Base-by-base conservation (phyloP, 2,888 invertebrate species). In the Nebria brevicollis region DNA sequence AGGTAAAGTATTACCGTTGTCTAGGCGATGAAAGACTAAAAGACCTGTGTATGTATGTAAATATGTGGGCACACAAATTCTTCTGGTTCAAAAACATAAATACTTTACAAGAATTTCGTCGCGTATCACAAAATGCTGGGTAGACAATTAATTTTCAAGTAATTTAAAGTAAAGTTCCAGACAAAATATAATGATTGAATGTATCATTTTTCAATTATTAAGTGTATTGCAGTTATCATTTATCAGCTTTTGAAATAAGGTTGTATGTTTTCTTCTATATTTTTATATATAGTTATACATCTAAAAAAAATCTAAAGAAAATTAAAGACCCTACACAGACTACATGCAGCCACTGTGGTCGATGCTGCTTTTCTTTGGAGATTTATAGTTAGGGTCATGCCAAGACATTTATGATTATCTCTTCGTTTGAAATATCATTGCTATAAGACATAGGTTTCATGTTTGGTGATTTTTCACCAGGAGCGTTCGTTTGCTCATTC, bases 351-450 rank as follows among this genome's bases (percentile, higher is more conserved):
- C 13, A 54, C 54, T 54, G 54, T 54, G 54, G 54, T 54, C 54
- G 54, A 54, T 68, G 20, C 15, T 74, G 72, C 75, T 13, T 11
- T 77, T 77, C 70, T 6, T 42, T 26, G 34, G 42, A 76, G 76
- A 76, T 76, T 76, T 76, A 76, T 76, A 77, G 77, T 41, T 70
- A 77, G 77, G 77, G 70, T 77, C 77, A 77, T 77, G 77, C 77
- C 77, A 77, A 68, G 77, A 77, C 77, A 77, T 77, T 77, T 77
- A 77, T 77, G 77, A 77, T 77, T 77, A 77, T 77, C 70, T 77
- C 43, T 77, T 70, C 68, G 77, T 76, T 76, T 76, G 76, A 76
- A 76, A 76, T 76, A 76, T 76, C 76, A 76, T 76, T 76, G 76
- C 76, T 54, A 76, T 76, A 76, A 77, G 70, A 77, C 77, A 70